Conservation (phyloP, 2,797 vertebrate species). For the Petrocephalus schoutedeni region DNA sequence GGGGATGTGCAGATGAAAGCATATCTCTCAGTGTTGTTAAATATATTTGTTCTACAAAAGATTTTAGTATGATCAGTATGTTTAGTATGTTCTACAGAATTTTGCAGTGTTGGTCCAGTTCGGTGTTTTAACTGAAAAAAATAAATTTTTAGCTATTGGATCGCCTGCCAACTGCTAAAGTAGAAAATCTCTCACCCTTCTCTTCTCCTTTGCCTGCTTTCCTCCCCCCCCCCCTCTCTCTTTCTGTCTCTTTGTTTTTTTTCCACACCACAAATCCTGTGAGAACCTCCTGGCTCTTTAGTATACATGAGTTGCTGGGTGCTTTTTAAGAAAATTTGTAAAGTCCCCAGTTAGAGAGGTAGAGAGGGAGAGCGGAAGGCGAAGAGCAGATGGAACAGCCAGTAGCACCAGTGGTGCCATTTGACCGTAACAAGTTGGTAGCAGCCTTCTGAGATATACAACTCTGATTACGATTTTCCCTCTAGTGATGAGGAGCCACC, state of each 20-base stretch:
- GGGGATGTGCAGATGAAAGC: slow-evolving; percentile 51
- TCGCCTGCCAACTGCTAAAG: slow-evolving; percentile 53
- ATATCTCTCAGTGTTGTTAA: slow-evolving; percentile 29
- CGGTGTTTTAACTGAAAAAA: slow-evolving; percentile 25
- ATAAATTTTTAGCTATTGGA: slow-evolving; percentile 17
- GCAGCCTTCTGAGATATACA: slow-evolving; percentile 45
- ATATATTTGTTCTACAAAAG: neutral
- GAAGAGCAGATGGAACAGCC: neutral
- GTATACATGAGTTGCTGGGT: slow-evolving; percentile 57
- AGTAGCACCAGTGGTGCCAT: neutral
- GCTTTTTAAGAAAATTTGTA: slow-evolving; percentile 53
- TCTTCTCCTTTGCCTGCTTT: slow-evolving; percentile 25
- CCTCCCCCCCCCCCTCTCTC: slow-evolving; percentile 42
- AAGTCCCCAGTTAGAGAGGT: slow-evolving; percentile 44
- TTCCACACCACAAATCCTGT: slow-evolving; percentile 36
- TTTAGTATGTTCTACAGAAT: neutral
- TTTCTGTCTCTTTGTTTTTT: slow-evolving; percentile 30
- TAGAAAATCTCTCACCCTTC: slow-evolving; percentile 19
- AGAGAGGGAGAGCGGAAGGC: slow-evolving; percentile 37
- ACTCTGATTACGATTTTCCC: slow-evolving; percentile 47
- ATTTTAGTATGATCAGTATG: too few species aligned
- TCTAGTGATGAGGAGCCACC: slow-evolving; percentile 46
- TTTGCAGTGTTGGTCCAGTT: slow-evolving; percentile 13
- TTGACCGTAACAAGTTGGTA: slow-evolving; percentile 25
- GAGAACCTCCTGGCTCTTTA: slow-evolving; percentile 62